Base-by-base conservation (phyloP, 2,888 invertebrate genomes). In the Agriopis leucophaearia region DNA sequence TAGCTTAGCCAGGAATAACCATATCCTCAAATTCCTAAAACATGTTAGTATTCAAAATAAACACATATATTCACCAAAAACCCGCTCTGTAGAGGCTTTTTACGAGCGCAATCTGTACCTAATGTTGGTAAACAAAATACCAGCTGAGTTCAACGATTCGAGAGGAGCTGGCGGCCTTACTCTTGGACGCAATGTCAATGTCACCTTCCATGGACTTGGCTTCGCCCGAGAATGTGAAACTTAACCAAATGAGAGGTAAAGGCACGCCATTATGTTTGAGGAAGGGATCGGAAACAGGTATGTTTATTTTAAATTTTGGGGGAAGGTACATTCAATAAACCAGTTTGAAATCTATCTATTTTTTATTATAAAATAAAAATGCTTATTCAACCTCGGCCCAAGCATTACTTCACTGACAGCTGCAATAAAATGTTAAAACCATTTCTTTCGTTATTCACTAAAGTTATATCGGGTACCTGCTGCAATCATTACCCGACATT, bases 151-250 rank as follows among this genome's bases (percentile, higher is more conserved):
- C 90, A 90, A 87, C 79, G 89, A 75, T 82, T 85, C 72, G 70
- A 70, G 65, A 71, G 75, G 73, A 74, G 59, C 54, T 50, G 55
- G 42, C 55, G 81, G 82, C 78, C 79, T 79, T 73, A 77, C 74
- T 77, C 77, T 70, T 56, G 70, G 68, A 71, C 70, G 67, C 90
- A 91, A 90, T 89, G 90, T 91, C 91, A 92, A 91, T 91, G 92
- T 91, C 91, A 90, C 89, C 89, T 90, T 64, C 82, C 81, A 84
- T 78, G 82, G 77, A 76, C 69, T 74, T 60, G 65, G 66, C 65
- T 64, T 62, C 56, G 48, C 16, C 44, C 55, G 64, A 69, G 59
- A 59, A 59, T 56, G 44, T 55, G 40, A 57, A 58, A 27, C 35
- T 10, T 51, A 64, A 13, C 42, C 48, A 54, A 63, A 58, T 62